Evolutionary conservation across 2,888 invertebrate species (phyloP).

Genomic region (Philereme transversata): DNA sequence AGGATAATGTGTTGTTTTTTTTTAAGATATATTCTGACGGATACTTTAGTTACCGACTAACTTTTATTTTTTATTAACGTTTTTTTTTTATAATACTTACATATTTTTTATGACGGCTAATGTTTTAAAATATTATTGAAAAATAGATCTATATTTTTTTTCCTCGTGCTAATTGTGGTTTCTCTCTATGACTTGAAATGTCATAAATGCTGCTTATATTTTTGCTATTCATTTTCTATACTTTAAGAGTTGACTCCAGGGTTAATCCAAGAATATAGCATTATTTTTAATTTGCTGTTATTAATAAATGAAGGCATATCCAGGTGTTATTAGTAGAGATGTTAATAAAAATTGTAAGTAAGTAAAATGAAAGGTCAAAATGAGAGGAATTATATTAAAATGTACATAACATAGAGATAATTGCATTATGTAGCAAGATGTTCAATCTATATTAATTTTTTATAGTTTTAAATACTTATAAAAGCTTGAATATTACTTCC

Average conservation of each 20-base stretch:
- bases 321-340: constrained; percentile 59
- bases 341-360: constrained; percentile 64
- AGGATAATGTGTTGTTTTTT: background rate
- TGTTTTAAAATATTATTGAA: constrained; percentile 41
- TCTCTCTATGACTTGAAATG: constrained; percentile 22
- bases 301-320: constrained; percentile 68
- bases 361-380: constrained; percentile 80
- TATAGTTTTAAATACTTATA: constrained; percentile 26
- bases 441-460: constrained; percentile 27
- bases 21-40: too few relatives aligned
- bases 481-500: constrained; percentile 41
- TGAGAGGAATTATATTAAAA: constrained; percentile 80
- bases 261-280: background rate
- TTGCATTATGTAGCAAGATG: constrained; percentile 56
- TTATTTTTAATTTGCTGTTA: constrained; percentile 37
- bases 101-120: constrained; percentile 19
- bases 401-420: constrained; percentile 74
- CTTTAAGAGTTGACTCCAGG: constrained; percentile 32
- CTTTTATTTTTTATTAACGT: background rate
- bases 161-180: constrained; percentile 54
- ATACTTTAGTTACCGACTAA: background rate
- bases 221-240: constrained; percentile 66
- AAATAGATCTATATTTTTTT: constrained; percentile 67
- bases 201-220: constrained; percentile 56
- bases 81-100: too few relatives aligned